Evolutionary conservation across 1,140 invertebrate genomes (phyloP).

Genomic region (Heliconius hermathena): DNA sequence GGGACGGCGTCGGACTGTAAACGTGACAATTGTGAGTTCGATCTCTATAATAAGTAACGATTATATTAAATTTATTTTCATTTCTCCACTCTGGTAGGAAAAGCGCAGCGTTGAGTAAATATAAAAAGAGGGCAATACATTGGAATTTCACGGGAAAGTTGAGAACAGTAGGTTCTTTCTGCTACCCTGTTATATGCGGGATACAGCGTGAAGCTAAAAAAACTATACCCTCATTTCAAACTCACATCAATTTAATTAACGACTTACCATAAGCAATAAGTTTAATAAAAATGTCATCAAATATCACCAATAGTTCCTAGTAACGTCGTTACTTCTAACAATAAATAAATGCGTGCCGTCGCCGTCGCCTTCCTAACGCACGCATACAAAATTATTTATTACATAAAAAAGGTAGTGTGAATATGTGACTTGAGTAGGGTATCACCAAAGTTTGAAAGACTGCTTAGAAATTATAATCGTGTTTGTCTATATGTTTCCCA

Average conservation of each 20-base stretch:
- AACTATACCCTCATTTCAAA: background rate
- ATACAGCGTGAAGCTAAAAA: too few species aligned
- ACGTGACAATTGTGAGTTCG: too few species aligned
- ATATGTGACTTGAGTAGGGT: background rate
- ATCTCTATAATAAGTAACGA: too few species aligned
- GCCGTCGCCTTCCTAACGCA: background rate
- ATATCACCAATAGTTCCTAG: background rate
- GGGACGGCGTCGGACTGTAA: too few species aligned
- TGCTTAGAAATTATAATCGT: background rate
- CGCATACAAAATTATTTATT: slow-evolving; percentile 20
- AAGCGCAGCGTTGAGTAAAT: too few species aligned
- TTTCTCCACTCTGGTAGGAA: too few species aligned
- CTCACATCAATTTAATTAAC: background rate
- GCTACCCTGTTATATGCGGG: too few species aligned
- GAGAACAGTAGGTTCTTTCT: too few species aligned
- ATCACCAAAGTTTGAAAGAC: background rate
- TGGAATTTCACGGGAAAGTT: too few species aligned
- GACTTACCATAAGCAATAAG: background rate
- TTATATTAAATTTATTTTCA: too few species aligned
- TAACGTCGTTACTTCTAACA: slow-evolving; percentile 1
- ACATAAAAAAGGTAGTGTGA: slow-evolving; percentile 17
- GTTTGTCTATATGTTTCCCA: too few species aligned
- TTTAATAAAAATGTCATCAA: slow-evolving; percentile 6
- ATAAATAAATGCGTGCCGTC: slow-evolving; percentile 10
- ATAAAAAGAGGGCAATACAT: too few species aligned